Evolutionary conservation across 2,797 vertebrate species (phyloP).

Genomic region (Brotula barbata): DNA sequence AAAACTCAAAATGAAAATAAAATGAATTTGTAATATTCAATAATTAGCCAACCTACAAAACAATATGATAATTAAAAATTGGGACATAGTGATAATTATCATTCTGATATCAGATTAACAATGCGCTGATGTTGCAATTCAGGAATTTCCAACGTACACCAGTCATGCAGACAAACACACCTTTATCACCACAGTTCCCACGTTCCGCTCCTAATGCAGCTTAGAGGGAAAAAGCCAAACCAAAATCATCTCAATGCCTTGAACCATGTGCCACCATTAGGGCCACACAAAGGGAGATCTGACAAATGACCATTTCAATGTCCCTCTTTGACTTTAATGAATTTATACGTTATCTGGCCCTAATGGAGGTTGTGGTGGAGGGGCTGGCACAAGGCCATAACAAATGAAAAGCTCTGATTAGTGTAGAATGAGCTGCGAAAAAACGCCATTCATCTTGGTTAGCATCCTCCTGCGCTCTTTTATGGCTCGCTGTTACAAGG

Average conservation of each 20-base stretch:
- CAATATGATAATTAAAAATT: too few species aligned
- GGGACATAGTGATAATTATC: too few species aligned
- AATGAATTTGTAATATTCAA: neutral
- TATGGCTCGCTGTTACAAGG: slow-evolving; percentile 78
- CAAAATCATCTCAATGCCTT: slow-evolving; percentile 76
- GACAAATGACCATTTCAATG: slow-evolving; percentile 82
- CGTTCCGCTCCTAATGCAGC: slow-evolving; percentile 46
- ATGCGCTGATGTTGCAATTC: neutral
- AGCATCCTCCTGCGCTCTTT: slow-evolving; percentile 82
- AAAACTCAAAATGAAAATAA: neutral
- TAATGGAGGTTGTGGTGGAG: slow-evolving; percentile 73
- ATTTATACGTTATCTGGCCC: slow-evolving; percentile 81
- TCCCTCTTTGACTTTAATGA: slow-evolving; percentile 85
- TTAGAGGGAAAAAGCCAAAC: slow-evolving; percentile 45
- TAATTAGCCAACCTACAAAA: too few species aligned
- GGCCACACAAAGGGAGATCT: slow-evolving; percentile 77
- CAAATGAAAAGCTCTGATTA: slow-evolving; percentile 84
- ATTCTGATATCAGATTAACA: neutral
- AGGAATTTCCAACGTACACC: neutral
- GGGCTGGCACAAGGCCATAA: slow-evolving; percentile 75
- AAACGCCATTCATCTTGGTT: slow-evolving; percentile 83
- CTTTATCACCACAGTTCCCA: slow-evolving; percentile 55
- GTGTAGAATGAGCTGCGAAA: slow-evolving; percentile 81
- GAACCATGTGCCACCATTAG: slow-evolving; percentile 84
- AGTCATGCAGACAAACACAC: slow-evolving; percentile 19